Evolutionary conservation across 2,888 invertebrate genomes (phyloP), one percentile per base, ranked within the genome.

Genomic region (Tridacna gigas): DNA sequence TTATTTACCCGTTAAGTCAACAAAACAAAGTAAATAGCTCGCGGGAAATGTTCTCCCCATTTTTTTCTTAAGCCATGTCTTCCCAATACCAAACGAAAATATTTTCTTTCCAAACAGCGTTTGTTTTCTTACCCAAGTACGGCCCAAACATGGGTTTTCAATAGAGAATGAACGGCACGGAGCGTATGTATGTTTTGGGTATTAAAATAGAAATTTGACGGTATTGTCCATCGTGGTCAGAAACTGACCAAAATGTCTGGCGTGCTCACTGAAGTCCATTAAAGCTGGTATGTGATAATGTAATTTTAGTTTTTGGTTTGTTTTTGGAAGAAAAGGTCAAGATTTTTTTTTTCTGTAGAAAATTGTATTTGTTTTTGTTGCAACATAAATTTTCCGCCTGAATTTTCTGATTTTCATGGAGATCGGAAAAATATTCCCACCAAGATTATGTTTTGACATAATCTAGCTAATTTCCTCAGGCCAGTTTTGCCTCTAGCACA

Each of bases 61-160:
- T n/a, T 20, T 37, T 37, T 82, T 67, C 67, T 66, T 67, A 25
- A 60, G 60, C 65, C 76, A 60, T 74, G 48, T 51, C 51, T 48
- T n/a, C 26, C 71, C 20, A 71, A 71, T 71, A 63, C 81, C 63
- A 26, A 83, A 73, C 65, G 66, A 82, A 82, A 86, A 88, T 86
- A 82, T 88, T 88, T 82, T 82, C 86, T 86, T 82, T 80, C 80
- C 84, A 87, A 87, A 87, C 82, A 87, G 61, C 63, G 77, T 77
- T 69, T 87, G 81, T 87, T 87, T 76, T 79, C 28, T 69, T 74
- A 80, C 65, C 82, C 79, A 77, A 86, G 86, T 83, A 86, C 74
- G 82, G 81, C 80, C 79, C 79, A 66, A 74, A 77, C 60, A 66
- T 51, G 51, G 51, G n/a, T 45, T n/a, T 71, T 51, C 71, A 25